These are phyloP conservation scores for Uloborus diversus DNA, from an alignment of 1,140 invertebrate genomes.

Conservation along the genomic window DNA sequence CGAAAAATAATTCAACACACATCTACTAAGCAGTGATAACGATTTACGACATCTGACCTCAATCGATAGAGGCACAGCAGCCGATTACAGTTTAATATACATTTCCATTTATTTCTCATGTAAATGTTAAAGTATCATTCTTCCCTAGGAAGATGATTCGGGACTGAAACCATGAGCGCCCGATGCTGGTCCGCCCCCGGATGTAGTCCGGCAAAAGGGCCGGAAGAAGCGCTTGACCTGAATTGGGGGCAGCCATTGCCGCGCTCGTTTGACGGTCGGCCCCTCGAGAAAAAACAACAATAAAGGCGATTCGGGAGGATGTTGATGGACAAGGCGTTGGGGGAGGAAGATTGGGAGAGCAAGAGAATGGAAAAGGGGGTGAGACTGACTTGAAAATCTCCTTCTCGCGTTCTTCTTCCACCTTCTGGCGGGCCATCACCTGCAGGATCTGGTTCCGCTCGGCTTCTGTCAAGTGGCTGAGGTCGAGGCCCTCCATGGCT, in stretches of 20 bases:
- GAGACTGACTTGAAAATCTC: constrained; percentile 89
- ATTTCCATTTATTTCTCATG: too few species aligned
- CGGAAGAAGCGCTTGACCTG: constrained; percentile 23
- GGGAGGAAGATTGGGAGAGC: background rate
- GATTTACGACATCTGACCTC: too few species aligned
- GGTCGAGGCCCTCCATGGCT: constrained; percentile 75
- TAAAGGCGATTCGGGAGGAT: too few species aligned
- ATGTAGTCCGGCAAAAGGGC: background rate
- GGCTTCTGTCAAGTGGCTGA: constrained; percentile 96
- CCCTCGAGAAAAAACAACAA: too few species aligned
- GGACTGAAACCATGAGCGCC: too few species aligned
- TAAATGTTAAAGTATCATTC: too few species aligned
- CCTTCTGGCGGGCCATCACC: constrained; percentile 94
- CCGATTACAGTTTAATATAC: too few species aligned
- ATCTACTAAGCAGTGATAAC: too few species aligned
- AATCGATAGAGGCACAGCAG: too few species aligned
- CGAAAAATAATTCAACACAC: too few species aligned
- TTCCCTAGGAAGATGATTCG: too few species aligned
- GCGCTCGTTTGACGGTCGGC: background rate
- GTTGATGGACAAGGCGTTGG: too few species aligned
- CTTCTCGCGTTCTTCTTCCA: constrained; percentile 95
- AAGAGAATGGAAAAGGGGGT: background rate
- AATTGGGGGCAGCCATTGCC: constrained; percentile 32
- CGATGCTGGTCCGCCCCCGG: background rate
- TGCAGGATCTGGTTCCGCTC: constrained; percentile 97